Conservation (phyloP, 2,113 vertebrate genomes). For the Isichthys henryi region DNA sequence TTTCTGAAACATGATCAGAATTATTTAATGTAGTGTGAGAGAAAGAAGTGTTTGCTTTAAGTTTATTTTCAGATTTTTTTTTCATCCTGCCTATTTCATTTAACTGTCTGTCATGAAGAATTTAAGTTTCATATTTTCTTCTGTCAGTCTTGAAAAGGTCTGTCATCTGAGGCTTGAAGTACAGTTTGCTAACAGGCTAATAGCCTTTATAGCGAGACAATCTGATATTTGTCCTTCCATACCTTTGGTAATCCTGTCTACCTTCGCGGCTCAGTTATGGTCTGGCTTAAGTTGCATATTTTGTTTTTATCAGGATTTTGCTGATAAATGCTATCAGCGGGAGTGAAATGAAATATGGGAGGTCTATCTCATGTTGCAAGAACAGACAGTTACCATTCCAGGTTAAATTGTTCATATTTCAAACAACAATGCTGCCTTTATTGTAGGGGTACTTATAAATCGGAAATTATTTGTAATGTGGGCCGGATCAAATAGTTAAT, state of each 20-base stretch:
- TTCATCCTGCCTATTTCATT: conserved; percentile 64
- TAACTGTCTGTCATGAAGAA: conserved; percentile 93
- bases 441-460: conserved; percentile 23
- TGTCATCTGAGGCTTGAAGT: conserved; percentile 92
- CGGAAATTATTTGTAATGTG: conserved; percentile 12
- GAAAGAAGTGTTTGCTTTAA: conserved; percentile 9
- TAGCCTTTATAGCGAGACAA: conserved; percentile 81
- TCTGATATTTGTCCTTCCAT: conserved; percentile 78
- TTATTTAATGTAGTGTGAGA: background rate
- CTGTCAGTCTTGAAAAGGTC: conserved; percentile 91
- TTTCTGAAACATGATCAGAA: background rate
- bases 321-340: conserved; percentile 98
- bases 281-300: conserved; percentile 98
- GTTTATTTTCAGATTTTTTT: conserved; percentile 27
- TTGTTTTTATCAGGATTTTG: conserved; percentile 88
- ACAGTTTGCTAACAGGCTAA: conserved; percentile 82
- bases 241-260: conserved; percentile 84
- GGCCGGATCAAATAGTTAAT: conserved; percentile 7
- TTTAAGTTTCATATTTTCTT: conserved; percentile 93
- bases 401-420: conserved; percentile 26
- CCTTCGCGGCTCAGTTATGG: conserved; percentile 78
- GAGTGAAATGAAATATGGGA: conserved; percentile 88
- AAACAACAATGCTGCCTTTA: conserved; percentile 54
- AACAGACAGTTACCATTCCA: conserved; percentile 38
- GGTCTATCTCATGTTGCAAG: conserved; percentile 72